Percentiles rank a stretch among this genome's conserved stretches.
Conservation (phyloP, 2,888 invertebrate species). For the Sarcophaga rosellei region DNA sequence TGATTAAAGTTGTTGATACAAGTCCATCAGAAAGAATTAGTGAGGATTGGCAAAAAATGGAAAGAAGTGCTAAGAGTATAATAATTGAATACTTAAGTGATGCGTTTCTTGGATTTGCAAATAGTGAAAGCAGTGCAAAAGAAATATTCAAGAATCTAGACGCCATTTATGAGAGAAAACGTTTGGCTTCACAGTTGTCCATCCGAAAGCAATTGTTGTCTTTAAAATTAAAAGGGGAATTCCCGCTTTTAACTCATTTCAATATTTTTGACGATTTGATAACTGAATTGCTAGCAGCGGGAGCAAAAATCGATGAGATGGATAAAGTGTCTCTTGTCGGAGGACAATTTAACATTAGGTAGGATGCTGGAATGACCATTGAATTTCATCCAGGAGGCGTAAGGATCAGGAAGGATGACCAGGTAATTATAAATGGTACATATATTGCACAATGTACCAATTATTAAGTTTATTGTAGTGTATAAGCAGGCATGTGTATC, state of each 20-base stretch:
- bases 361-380: too few species aligned
- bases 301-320: too few species aligned
- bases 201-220: slow-evolving; percentile 55
- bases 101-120: slow-evolving; percentile 60
- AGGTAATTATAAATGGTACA: too few species aligned
- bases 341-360: slow-evolving; percentile 46
- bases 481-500: too few species aligned
- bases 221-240: slow-evolving; percentile 58
- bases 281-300: slow-evolving; percentile 58
- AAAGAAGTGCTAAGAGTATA: too few species aligned
- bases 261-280: slow-evolving; percentile 66
- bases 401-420: too few species aligned
- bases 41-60: too few species aligned
- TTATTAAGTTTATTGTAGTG: too few species aligned
- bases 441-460: too few species aligned
- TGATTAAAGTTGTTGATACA: slow-evolving; percentile 41
- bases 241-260: slow-evolving; percentile 58
- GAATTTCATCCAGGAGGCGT: too few species aligned
- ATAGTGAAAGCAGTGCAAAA: slow-evolving; percentile 49
- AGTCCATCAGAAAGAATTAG: background rate
- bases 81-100: too few species aligned
- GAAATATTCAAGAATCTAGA: slow-evolving; percentile 61
- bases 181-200: slow-evolving; percentile 62
- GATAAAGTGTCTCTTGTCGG: slow-evolving; percentile 61
- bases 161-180: slow-evolving; percentile 60